Percentiles rank a stretch among this genome's conserved stretches.
These are phyloP conservation scores for Elanoides forficatus DNA, from an alignment of 2,113 vertebrate genomes.

Conservation along the genomic window DNA sequence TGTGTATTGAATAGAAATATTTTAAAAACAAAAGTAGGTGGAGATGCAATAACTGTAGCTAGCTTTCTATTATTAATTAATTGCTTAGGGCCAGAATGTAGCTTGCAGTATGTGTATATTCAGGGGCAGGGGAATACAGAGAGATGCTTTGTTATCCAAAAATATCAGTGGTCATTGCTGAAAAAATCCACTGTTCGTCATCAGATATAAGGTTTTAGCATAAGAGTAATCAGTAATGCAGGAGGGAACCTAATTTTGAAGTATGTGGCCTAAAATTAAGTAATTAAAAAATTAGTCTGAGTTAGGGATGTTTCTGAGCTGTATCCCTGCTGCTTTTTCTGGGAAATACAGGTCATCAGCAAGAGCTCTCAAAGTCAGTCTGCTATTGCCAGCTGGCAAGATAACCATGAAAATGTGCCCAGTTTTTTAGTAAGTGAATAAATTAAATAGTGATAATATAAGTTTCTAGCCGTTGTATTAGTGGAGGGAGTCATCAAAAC, in stretches of 20 bases:
- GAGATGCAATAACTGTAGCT: neutral
- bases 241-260: conserved; percentile 1
- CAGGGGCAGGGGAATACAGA: neutral
- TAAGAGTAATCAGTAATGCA: conserved; percentile 3
- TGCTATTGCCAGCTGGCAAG: neutral
- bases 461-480: neutral
- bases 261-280: conserved; percentile 19
- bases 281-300: conserved; percentile 1
- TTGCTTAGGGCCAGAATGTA: neutral
- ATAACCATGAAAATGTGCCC: neutral
- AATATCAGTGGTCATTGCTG: neutral
- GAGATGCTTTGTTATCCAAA: neutral
- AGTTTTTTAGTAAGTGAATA: neutral
- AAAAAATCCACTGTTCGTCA: neutral
- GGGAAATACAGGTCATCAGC: neutral
- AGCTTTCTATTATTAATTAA: conserved; percentile 10
- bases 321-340: conserved; percentile 12
- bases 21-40: neutral
- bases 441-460: neutral
- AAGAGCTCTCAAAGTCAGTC: neutral
- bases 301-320: neutral
- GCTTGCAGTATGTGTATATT: rapidly evolving
- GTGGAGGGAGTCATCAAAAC: neutral
- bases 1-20: neutral
- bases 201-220: neutral